A percentile compares a stretch with the other conserved stretches of the same genome.
These are phyloP conservation scores for Montipora sp. DNA, from an alignment of 64 coral and sea anemone genomes.

Conservation along the genomic window DNA sequence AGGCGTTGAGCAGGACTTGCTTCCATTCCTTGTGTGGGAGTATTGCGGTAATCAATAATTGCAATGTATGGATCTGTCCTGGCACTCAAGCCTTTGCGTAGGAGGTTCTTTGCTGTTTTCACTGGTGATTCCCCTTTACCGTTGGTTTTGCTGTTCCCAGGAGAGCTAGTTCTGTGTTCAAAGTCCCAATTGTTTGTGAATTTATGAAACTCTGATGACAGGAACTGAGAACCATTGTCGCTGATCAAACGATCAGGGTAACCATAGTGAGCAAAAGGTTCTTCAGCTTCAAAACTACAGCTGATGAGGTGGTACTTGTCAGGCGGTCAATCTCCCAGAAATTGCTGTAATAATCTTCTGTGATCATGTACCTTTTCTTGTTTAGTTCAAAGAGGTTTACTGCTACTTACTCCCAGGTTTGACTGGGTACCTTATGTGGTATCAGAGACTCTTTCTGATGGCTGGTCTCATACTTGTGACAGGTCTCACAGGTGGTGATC, in stretches of 20 bases:
- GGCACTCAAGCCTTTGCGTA: not conserved
- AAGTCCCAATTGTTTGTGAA: not conserved
- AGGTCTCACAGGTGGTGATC: not conserved
- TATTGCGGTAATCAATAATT: too few relatives aligned
- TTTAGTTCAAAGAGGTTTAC: too few relatives aligned
- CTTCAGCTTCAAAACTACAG: not conserved
- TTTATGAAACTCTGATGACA: not conserved
- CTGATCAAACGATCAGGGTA: not conserved
- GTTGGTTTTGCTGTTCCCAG: slow-evolving; percentile 1
- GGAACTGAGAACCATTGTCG: not conserved
- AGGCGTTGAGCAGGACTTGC: too few relatives aligned
- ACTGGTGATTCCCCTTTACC: not conserved
- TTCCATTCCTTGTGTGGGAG: too few relatives aligned
- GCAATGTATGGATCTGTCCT: too few relatives aligned
- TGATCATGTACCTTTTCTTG: not conserved
- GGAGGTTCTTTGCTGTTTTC: not conserved
- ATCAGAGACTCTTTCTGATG: not conserved
- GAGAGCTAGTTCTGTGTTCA: not conserved
- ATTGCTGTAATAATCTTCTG: not conserved
- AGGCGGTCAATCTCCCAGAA: not conserved
- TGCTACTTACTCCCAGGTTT: not conserved
- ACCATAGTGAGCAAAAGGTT: too few relatives aligned
- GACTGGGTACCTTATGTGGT: not conserved
- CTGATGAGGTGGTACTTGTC: not conserved
- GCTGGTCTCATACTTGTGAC: not conserved